phyloP scores from a whole-genome alignment of 92 coral and sea anemone species.

The Parazoanthus darwini region DNA sequence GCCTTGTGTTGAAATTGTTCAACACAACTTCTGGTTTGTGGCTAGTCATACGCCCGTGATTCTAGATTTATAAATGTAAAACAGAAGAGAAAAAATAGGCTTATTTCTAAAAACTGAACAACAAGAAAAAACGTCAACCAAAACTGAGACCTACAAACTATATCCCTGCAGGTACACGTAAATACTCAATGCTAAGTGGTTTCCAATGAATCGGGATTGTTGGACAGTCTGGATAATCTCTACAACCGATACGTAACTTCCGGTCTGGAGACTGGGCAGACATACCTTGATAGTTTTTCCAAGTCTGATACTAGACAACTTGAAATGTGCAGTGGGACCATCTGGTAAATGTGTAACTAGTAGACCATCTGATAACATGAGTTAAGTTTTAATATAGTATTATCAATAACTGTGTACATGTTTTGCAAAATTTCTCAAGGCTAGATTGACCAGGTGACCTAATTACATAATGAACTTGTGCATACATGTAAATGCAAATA shows the following conservation, averaged over 20 bases:
- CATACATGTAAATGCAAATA: too few species aligned
- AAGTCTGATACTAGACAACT: slow-evolving; percentile 70
- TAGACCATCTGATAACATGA: slow-evolving; percentile 64
- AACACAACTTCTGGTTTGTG: slow-evolving; percentile 90
- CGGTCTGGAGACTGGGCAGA: too few species aligned
- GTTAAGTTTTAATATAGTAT: slow-evolving; percentile 19
- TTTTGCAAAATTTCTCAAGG: background rate
- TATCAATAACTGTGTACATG: background rate
- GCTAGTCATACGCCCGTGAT: slow-evolving; percentile 89
- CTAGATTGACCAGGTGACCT: too few species aligned
- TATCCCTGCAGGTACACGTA: too few species aligned
- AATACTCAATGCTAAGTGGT: too few species aligned
- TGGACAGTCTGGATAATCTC: too few species aligned
- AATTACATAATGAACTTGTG: too few species aligned
- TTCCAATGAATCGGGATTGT: too few species aligned
- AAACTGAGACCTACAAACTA: too few species aligned
- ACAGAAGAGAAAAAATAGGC: background rate
- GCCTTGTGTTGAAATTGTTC: slow-evolving; percentile 88
- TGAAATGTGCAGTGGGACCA: slow-evolving; percentile 98
- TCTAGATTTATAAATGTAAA: slow-evolving; percentile 45
- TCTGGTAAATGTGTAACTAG: slow-evolving; percentile 81
- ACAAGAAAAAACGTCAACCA: background rate
- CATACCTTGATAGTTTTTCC: slow-evolving; percentile 80
- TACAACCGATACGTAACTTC: too few species aligned
- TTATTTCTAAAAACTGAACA: background rate